These are phyloP conservation scores for Nannoperca australis DNA, from an alignment of 2,797 vertebrate species.

Conservation along the genomic window DNA sequence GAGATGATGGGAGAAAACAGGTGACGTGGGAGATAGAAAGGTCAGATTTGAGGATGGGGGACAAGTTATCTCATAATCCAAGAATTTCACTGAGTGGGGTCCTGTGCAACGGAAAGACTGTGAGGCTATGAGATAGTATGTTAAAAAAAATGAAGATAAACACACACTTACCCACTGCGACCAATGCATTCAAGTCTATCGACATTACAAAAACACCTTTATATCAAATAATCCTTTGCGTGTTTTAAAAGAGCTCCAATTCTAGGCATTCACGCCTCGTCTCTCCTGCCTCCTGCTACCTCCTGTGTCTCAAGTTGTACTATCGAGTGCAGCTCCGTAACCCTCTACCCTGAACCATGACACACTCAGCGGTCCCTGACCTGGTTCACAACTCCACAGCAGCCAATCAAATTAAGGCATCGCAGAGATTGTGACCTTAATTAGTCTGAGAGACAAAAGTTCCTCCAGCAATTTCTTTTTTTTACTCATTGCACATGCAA, in stretches of 20 bases:
- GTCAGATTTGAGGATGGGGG: not conserved
- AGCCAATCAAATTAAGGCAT: constrained; percentile 76
- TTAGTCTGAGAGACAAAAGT: constrained; percentile 66
- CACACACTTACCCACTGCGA: constrained; percentile 53
- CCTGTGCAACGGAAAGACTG: not conserved
- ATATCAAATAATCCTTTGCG: constrained; percentile 36
- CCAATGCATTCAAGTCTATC: constrained; percentile 52
- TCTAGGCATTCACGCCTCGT: not conserved
- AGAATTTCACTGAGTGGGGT: not conserved
- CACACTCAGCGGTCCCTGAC: constrained; percentile 74
- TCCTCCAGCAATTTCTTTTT: constrained; percentile 38
- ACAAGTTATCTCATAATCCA: not conserved
- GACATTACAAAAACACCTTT: constrained; percentile 36
- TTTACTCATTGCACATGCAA: constrained; percentile 19
- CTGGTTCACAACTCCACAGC: constrained; percentile 71
- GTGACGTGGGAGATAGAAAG: not conserved
- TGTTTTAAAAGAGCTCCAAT: constrained; percentile 13
- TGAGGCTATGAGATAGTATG: not conserved
- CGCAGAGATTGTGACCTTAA: constrained; percentile 77
- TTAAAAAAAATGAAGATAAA: not conserved
- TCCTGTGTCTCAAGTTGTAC: constrained; percentile 42
- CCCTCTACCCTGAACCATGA: constrained; percentile 72
- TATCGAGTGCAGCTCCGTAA: constrained; percentile 54
- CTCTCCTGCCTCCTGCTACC: constrained; percentile 42
- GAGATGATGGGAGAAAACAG: not conserved